Evolutionary conservation across 53 echinoderm and acorn worm genomes (phyloP), one percentile per base, ranked within the genome.

Genomic region (Hippasteria phrygiana): DNA sequence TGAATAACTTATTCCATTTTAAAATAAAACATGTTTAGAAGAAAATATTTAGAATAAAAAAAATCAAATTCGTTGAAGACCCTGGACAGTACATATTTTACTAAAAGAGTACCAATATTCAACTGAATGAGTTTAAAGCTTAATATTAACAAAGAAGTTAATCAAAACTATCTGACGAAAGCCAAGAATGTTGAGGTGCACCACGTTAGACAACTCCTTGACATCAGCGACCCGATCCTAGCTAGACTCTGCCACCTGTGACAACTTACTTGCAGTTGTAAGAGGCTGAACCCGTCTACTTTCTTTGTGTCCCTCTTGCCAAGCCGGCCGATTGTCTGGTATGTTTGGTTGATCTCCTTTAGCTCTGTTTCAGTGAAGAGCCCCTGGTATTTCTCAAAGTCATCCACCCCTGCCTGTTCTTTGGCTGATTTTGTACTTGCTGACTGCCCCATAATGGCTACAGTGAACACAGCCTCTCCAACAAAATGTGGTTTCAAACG

Each of bases 371-470:
- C 71, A 11, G 51, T 70, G 85, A 85, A 34, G 71, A 85, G 85
- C 20, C 85, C 70, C 50, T 26, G 48, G 5, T 46, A 71, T 28
- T 65, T 70, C 38, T 48, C 71, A 27, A n/a, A 38, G 31, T 4
- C 41, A 2, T 10, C 71, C 12, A 29, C 38, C 70, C 17, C 51
- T 48, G 34, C 26, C 20, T 48, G 70, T 24, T 51, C 84, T 35
- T 16, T 39, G 3, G 79, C 34, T 59, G 56, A 5, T 5, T 62
- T 73, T 42, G 73, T 48, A 31, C 82, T 82, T 13, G 82, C 16
- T 17, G 82, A 65, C 43, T 82, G 82, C 26, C 82, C 82, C 82
- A 82, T 82, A 47, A 31, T 64, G 82, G 20, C 48, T 12, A 18
- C 17, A 76, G 12, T 67, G 37, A 26, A 36, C 37, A 20, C n/a